Evolutionary conservation across 2,797 vertebrate species (phyloP), one percentile per base, ranked within the genome.

Genomic region (Lemur catta): DNA sequence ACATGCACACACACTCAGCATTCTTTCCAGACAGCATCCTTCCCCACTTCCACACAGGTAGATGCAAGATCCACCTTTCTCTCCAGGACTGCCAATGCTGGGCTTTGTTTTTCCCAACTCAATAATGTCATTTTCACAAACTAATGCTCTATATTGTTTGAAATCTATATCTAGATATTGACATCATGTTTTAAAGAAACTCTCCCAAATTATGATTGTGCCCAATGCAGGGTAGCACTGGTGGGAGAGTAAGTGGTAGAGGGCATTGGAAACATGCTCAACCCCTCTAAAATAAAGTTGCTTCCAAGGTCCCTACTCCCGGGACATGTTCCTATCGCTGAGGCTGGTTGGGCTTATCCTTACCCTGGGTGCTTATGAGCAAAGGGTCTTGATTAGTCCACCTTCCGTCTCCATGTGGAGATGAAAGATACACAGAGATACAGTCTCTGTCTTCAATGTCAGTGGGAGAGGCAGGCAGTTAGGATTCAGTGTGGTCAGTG

Each of bases 131-230:
- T 79, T 26, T n/a, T 92, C 13, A 11, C 12, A 61, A 90, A 90
- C 35, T 48, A 96, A 48, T 6, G 10, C 48, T 65, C 33, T 88
- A 5, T 35, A 4, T 78, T 35, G 52, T 82, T 61, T 48, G 35
- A 92, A 61, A 80, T 80, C 57, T 74, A 3, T 9, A 59, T 46
- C 20, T 67, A 55, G 24, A 72, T 55, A 30, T 35, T 72, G 78
- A 94, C 74, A 86, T 93, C 75, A 33, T 9, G 0, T 76, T 86
- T 75, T 50, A 63, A 79, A 89, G 52, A 82, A 90, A 78, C 26
- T 78, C 41, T 69, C 57, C 35, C 48, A 75, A 48, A 84, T 82
- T 61, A 38, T 69, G 43, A 69, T 28, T 59, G 38, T 79, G 33
- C 55, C 28, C 41, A 26, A 10, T 52, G 15, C 33, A 59, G 24